Conservation (phyloP, 2,113 vertebrate species). For the Bufo gargarizans region DNA sequence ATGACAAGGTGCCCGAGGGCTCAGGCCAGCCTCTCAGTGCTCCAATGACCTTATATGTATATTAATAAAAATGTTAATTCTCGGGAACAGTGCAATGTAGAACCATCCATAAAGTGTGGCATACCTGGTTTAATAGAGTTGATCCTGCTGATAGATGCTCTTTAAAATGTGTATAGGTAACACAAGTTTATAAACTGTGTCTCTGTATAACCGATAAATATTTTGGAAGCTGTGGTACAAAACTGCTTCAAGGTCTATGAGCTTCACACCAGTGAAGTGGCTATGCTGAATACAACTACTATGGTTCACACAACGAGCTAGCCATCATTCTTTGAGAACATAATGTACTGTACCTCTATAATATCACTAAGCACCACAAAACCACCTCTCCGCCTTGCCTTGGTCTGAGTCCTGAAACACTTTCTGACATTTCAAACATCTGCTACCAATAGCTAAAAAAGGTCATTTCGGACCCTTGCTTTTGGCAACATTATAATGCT, state of each 20-base stretch:
- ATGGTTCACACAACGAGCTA: neutral
- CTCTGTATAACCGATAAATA: neutral
- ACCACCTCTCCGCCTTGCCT: neutral
- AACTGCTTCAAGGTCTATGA: neutral
- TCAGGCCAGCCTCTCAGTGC: too few relatives aligned
- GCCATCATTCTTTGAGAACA: constrained; percentile 9
- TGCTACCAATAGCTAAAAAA: constrained; percentile 40
- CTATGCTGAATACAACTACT: neutral
- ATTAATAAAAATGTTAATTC: too few relatives aligned
- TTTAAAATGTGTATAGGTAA: neutral
- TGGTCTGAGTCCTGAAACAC: constrained; percentile 24
- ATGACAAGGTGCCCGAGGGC: too few relatives aligned
- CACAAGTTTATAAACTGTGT: neutral
- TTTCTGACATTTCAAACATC: constrained; percentile 6
- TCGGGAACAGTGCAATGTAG: too few relatives aligned
- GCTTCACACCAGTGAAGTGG: neutral
- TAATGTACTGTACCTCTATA: neutral
- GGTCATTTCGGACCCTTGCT: constrained; percentile 39
- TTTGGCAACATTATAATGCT: constrained; percentile 18
- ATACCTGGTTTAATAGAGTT: too few relatives aligned
- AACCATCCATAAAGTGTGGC: too few relatives aligned
- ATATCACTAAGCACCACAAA: constrained; percentile 12
- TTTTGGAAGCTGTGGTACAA: neutral
- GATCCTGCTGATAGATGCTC: neutral
- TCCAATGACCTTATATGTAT: too few relatives aligned